Evolutionary conservation across 2,797 vertebrate species (phyloP).

Genomic region (Dromococcyx pavoninus): DNA sequence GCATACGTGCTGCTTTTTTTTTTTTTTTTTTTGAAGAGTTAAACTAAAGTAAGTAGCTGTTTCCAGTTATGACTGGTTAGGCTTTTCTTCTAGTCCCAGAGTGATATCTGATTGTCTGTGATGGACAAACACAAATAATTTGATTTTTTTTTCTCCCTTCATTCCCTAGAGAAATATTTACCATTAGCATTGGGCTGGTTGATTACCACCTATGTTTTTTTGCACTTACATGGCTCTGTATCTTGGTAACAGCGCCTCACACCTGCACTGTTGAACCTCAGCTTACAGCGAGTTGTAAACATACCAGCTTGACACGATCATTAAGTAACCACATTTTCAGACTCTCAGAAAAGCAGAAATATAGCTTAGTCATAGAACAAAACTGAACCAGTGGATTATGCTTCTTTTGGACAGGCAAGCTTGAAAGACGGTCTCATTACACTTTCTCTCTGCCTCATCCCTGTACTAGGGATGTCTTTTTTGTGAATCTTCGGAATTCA

Average conservation of each 20-base stretch:
- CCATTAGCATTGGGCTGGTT: neutral
- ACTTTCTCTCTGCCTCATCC: neutral
- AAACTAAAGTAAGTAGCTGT: neutral
- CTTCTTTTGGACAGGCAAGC: neutral
- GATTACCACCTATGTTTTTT: neutral
- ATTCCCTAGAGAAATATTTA: neutral
- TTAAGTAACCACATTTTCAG: neutral
- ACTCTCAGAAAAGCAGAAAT: neutral
- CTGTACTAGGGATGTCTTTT: neutral
- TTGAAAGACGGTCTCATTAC: neutral
- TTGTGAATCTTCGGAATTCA: neutral
- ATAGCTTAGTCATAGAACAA: neutral
- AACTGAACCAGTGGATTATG: neutral
- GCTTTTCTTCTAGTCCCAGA: neutral
- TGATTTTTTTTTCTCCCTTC: neutral
- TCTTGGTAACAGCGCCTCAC: neutral
- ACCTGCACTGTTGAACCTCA: neutral
- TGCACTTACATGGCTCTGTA: neutral
- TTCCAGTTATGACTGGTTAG: neutral
- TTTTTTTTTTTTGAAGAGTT: neutral
- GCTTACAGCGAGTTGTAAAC: neutral
- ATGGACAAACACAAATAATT: neutral
- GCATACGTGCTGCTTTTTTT: accelerated
- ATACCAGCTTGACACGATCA: neutral
- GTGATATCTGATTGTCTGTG: neutral